Evolutionary conservation across 2,888 invertebrate species (phyloP), one percentile per base, ranked within the genome.

Genomic region (Mythimna ferrago): DNA sequence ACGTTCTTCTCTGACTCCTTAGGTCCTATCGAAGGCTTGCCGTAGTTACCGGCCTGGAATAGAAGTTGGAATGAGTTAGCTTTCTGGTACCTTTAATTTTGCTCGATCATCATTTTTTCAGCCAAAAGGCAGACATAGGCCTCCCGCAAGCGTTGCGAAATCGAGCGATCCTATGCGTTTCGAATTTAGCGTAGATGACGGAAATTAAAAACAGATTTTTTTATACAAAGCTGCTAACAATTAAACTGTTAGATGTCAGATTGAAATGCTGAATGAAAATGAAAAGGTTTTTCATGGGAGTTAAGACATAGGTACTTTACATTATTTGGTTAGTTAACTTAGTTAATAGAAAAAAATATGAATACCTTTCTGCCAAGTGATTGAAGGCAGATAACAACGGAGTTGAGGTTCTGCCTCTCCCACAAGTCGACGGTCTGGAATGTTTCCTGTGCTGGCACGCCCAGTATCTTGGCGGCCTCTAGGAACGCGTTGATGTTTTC

Each of bases 351-450:
- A 60, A 60, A 60, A 11, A 19, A 9, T 11, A 16, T 16, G 58
- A 11, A 6, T 71, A 99, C 99, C 97, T 99, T 99, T 96, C 99
- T 97, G 66, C 99, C 99, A 77, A 99, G 97, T 0, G 99, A 98
- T 93, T 99, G 98, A 78, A 99, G 96, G 92, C 99, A 99, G 90
- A 99, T 98, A 71, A 99, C 98, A 62, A 99, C 99, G 35, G 99
- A 98, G 94, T 99, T 98, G 80, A 99, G 97, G 93, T 99, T 99
- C 96, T 99, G 99, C 90, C 98, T 97, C 94, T 99, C 99, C 98
- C 99, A 99, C 66, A 99, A 97, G 93, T 99, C 99, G 5, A 99
- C 99, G 5, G 99, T 99, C 95, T 99, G 99, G 97, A 99, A 99
- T 65, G 98, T 98, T 95, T 99, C 99, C 92, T 98, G 98, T 35